phyloP scores from a whole-genome alignment of 2,888 invertebrate genomes.

The Glaucopsyche alexis region DNA sequence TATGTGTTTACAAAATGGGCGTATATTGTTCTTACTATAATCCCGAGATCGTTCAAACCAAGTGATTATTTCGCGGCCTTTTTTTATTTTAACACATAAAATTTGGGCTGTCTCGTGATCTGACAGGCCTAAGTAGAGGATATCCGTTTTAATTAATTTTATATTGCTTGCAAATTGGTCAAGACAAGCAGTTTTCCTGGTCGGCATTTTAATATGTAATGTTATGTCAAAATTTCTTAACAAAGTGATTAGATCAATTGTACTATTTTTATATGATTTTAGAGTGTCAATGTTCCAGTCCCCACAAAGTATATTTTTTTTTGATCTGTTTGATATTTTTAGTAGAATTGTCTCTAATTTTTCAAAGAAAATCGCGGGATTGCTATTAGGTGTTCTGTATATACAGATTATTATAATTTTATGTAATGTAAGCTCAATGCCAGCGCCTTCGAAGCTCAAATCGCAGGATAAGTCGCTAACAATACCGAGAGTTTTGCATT shows the following conservation, averaged over 20 bases:
- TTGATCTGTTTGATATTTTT: too few species aligned
- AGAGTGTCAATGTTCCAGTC: background rate
- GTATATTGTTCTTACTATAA: background rate
- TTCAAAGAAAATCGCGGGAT: too few species aligned
- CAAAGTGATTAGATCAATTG: background rate
- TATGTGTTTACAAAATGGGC: too few species aligned
- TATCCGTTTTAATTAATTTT: background rate
- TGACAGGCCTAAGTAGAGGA: too few species aligned
- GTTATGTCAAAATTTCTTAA: background rate
- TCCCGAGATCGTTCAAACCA: background rate
- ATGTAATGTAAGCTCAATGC: background rate
- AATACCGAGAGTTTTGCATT: background rate
- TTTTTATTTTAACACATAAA: background rate
- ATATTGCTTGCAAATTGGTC: background rate
- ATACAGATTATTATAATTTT: background rate
- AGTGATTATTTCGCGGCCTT: constrained; percentile 2
- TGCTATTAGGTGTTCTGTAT: too few species aligned
- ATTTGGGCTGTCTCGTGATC: constrained; percentile 4
- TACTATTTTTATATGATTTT: background rate
- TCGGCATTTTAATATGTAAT: background rate
- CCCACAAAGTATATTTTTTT: too few species aligned
- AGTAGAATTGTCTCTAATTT: too few species aligned
- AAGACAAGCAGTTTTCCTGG: background rate
- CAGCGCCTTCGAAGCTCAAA: background rate
- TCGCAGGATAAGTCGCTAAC: constrained; percentile 7